Percentiles rank a stretch among this genome's conserved stretches.
Conservation (phyloP, 2,888 invertebrate species). For the Nomada flava region DNA sequence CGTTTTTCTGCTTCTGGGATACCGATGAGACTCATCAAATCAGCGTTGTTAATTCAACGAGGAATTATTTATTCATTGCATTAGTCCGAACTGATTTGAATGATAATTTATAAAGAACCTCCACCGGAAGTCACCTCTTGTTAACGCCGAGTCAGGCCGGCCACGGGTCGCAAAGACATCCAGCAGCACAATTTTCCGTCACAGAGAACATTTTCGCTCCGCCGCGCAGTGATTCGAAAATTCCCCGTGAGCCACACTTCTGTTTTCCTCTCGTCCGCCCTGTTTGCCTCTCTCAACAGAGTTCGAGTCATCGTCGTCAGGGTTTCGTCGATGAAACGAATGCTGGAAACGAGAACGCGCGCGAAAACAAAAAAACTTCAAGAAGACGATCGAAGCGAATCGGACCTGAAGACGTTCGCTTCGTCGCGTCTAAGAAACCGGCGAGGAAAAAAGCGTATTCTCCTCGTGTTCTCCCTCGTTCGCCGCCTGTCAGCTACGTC, state of each 20-base stretch:
- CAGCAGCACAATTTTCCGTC: slow-evolving; percentile 63
- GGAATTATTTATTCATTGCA: too few species aligned
- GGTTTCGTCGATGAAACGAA: slow-evolving; percentile 25
- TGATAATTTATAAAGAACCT: neutral
- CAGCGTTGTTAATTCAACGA: too few species aligned
- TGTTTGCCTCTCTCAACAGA: slow-evolving; percentile 43
- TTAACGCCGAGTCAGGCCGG: slow-evolving; percentile 42
- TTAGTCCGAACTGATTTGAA: neutral
- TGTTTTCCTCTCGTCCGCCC: slow-evolving; percentile 59
- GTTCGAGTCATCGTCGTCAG: neutral
- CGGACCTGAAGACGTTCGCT: slow-evolving; percentile 24
- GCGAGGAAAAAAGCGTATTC: slow-evolving; percentile 47
- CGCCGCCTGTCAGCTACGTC: slow-evolving; percentile 44
- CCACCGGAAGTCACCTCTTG: slow-evolving; percentile 31
- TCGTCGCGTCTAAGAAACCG: slow-evolving; percentile 42
- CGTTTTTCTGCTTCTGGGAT: too few species aligned
- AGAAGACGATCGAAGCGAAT: slow-evolving; percentile 57
- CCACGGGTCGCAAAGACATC: slow-evolving; percentile 51
- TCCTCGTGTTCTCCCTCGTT: slow-evolving; percentile 39
- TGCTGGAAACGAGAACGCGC: neutral
- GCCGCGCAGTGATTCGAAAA: slow-evolving; percentile 53
- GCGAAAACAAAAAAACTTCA: neutral
- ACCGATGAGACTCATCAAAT: too few species aligned
- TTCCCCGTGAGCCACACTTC: slow-evolving; percentile 59
- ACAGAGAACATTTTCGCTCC: slow-evolving; percentile 49